phyloP scores from a whole-genome alignment of 2,888 invertebrate genomes.

The Gymnosoma rotundatum region DNA sequence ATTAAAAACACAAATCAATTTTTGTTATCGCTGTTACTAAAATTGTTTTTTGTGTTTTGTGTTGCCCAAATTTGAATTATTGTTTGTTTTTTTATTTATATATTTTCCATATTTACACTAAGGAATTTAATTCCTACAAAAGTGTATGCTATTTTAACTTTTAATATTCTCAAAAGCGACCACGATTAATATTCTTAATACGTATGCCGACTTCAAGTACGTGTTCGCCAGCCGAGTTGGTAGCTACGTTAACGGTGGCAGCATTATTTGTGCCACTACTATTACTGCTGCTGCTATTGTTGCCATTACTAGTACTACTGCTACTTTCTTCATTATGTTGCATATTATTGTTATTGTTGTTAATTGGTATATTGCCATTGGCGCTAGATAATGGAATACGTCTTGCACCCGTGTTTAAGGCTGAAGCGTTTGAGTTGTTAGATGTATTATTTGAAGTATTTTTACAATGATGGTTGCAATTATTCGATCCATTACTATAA shows the following conservation, averaged over 20 bases:
- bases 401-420: conserved; percentile 61
- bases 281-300: conserved; percentile 64
- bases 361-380: conserved; percentile 74
- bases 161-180: conserved; percentile 74
- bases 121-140: conserved; percentile 57
- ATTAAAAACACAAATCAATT: background rate
- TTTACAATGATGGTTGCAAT: conserved; percentile 71
- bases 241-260: conserved; percentile 70
- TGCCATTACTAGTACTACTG: conserved; percentile 67
- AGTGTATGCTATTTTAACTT: background rate
- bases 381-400: conserved; percentile 74
- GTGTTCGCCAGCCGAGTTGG: conserved; percentile 76
- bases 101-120: conserved; percentile 26
- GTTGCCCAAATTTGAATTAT: conserved; percentile 9
- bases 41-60: background rate
- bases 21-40: background rate
- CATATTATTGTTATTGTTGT: conserved; percentile 72
- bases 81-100: background rate
- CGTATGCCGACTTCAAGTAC: conserved; percentile 81
- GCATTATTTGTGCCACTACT: conserved; percentile 59
- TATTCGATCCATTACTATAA: conserved; percentile 78
- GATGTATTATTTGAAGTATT: conserved; percentile 66
- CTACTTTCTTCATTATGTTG: conserved; percentile 73
- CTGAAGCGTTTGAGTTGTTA: conserved; percentile 58
- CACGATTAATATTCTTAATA: conserved; percentile 80